Evolutionary conservation across 2,113 vertebrate genomes (phyloP).

Genomic region (Planiliza haematocheilus): DNA sequence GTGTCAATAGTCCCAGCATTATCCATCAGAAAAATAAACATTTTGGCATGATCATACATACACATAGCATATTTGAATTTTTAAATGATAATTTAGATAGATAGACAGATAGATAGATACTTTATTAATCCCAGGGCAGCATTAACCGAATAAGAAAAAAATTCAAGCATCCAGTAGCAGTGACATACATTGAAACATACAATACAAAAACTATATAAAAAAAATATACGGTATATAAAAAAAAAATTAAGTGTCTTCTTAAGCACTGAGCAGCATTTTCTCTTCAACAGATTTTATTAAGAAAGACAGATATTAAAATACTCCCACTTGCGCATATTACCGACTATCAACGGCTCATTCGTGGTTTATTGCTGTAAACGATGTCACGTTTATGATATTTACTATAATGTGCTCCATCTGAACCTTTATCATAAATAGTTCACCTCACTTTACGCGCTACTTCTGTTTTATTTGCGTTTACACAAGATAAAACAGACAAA

Average conservation of each 20-base stretch:
- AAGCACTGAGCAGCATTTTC: too few species aligned
- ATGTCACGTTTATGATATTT: conserved; percentile 40
- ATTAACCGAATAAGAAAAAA: too few species aligned
- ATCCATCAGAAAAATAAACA: conserved; percentile 6
- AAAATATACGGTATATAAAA: too few species aligned
- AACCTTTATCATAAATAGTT: conserved; percentile 59
- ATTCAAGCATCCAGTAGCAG: too few species aligned
- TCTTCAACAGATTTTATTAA: conserved; percentile 31
- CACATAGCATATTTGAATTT: background rate
- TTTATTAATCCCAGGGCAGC: too few species aligned
- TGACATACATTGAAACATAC: too few species aligned
- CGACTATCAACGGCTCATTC: conserved; percentile 25
- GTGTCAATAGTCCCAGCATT: conserved; percentile 27
- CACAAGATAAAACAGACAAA: conserved; percentile 64
- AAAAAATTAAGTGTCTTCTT: conserved; percentile 9
- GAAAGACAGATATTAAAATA: conserved; percentile 15
- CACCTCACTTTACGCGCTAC: conserved; percentile 32
- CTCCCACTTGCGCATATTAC: background rate
- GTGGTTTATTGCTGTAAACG: background rate
- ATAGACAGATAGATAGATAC: too few species aligned
- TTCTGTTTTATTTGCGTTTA: conserved; percentile 59
- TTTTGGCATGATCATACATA: conserved; percentile 12
- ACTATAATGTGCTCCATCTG: conserved; percentile 51
- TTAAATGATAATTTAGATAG: background rate
- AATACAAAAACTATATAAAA: too few species aligned